Base-by-base conservation (phyloP, 2,113 vertebrate genomes). In the Glaucidium brasilianum region DNA sequence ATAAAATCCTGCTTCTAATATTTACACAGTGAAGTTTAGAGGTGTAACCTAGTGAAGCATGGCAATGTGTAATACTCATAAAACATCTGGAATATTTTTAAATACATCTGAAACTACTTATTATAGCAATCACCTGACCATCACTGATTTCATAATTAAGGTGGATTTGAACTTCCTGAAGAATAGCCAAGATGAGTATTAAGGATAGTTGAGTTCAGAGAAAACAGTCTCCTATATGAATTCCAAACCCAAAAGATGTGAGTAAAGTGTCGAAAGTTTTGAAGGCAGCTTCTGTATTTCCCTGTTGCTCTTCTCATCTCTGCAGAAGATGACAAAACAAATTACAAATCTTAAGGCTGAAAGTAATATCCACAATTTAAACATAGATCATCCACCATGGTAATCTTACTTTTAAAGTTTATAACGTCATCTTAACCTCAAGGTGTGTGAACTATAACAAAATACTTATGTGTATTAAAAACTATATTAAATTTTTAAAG, bases 271-370 rank as follows among this genome's bases (percentile, higher is more conserved):
- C 69, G 96, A 80, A 83, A 92, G 62, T 91, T 94, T 90, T 91
- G 94, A 97, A 98, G 97, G 97, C 67, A 89, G 97, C 92, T 96
- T 96, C 89, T 59, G 12, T 87, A 84, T 92, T 92, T 96, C 92
- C 85, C 90, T 43, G 68, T 89, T 88, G 68, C 78, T 98, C 77
- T 86, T 93, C 88, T 91, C 32, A 56, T 88, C 92, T 94, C 97
- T 98, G 97, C 66, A 97, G 95, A 97, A 98, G 91, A 92, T 34
- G 66, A 92, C 59, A 95, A 79, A 94, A 95, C 34, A 93, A 78
- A 85, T 97, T 84, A 96, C 9, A 83, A 63, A 95, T 75, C 92
- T 83, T 81, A 84, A 56, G 41, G 50, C 16, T 80, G 68, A 77
- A 84, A 87, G 15, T 73, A 94, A 82, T 66, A 86, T 69, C 37